A percentile compares a stretch with the other conserved stretches of the same genome.
These are phyloP conservation scores for Heterotilapia buettikoferi DNA, from an alignment of 2,113 vertebrate genomes.

Conservation along the genomic window DNA sequence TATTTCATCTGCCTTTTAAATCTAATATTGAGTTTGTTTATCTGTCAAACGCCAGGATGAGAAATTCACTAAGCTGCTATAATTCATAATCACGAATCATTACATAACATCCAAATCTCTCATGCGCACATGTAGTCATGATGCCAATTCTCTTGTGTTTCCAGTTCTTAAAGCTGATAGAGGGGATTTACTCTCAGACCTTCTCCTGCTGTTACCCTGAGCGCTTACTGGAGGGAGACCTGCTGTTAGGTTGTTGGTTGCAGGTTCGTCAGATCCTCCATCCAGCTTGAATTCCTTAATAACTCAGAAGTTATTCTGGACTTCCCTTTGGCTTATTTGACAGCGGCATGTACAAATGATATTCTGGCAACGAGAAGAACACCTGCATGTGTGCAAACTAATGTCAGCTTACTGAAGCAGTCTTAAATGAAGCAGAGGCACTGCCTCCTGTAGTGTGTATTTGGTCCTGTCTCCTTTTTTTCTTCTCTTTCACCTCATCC, in stretches of 20 bases:
- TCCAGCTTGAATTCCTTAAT: background rate
- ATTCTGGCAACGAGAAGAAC: background rate
- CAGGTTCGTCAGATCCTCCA: background rate
- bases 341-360: background rate
- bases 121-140: background rate
- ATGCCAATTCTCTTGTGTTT: background rate
- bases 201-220: background rate
- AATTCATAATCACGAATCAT: background rate
- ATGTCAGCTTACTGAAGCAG: background rate
- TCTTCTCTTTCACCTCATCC: background rate
- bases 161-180: background rate
- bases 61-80: background rate
- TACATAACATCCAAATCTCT: background rate
- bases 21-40: background rate
- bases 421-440: background rate
- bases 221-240: background rate
- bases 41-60: background rate
- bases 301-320: background rate
- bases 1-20: background rate
- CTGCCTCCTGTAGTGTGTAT: background rate
- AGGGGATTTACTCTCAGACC: background rate
- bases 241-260: background rate
- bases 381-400: background rate
- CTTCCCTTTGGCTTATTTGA: background rate
- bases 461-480: background rate